Conservation (phyloP, 2,888 invertebrate species). For the Drosophila paracracens region DNA sequence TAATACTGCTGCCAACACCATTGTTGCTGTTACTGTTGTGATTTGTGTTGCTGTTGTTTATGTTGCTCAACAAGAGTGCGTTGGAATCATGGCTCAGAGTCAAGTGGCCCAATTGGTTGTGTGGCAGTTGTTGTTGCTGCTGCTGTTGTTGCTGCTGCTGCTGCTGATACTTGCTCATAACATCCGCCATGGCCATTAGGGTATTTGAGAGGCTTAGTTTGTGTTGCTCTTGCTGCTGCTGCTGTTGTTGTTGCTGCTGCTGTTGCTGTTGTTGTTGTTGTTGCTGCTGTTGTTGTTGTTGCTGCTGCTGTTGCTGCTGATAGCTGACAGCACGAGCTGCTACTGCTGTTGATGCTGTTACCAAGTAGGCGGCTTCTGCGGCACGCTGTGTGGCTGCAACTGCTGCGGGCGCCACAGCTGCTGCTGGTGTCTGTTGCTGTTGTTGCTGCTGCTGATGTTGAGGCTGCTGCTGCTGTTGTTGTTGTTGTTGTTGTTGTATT, state of each 20-base stretch:
- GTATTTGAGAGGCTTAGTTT: slow-evolving; percentile 54
- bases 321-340: slow-evolving; percentile 47
- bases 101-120: slow-evolving; percentile 49
- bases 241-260: neutral
- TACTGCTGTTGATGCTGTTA: slow-evolving; percentile 35
- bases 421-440: slow-evolving; percentile 20
- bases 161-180: slow-evolving; percentile 67
- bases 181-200: slow-evolving; percentile 70
- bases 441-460: slow-evolving; percentile 36
- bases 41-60: slow-evolving; percentile 31
- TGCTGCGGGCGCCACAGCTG: slow-evolving; percentile 27
- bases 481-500: slow-evolving; percentile 49
- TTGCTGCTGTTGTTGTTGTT: slow-evolving; percentile 40
- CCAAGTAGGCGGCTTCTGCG: slow-evolving; percentile 49
- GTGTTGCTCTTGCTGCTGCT: slow-evolving; percentile 64
- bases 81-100: slow-evolving; percentile 51
- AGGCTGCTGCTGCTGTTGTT: slow-evolving; percentile 50
- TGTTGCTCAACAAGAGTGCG: slow-evolving; percentile 59
- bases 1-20: slow-evolving; percentile 80
- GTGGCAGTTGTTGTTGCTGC: slow-evolving; percentile 35
- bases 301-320: slow-evolving; percentile 54
- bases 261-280: slow-evolving; percentile 49
- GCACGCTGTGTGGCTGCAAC: slow-evolving; percentile 25
- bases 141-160: slow-evolving; percentile 63
- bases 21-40: slow-evolving; percentile 48